Evolutionary conservation across 2,888 invertebrate species (phyloP), one percentile per base, ranked within the genome.

Genomic region (Cheiracanthium punctorium): DNA sequence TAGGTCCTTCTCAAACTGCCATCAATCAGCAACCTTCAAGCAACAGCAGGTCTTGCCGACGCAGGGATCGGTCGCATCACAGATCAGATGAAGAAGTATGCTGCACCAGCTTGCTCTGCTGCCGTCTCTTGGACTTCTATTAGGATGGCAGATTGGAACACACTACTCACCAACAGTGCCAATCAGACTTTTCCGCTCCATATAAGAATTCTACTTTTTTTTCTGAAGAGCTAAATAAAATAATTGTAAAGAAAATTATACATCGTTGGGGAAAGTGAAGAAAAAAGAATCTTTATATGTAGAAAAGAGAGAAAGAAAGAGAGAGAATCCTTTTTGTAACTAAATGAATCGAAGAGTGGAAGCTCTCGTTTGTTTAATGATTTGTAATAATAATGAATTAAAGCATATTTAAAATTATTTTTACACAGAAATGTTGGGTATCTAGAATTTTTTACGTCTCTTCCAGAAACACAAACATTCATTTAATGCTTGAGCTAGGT

Each of bases 51-150:
- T 65, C 77, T 12, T 72, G 52, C 24, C 20, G 82, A 17, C 29
- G 88, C 10, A 72, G 77, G 0, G 82, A 81, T 29, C 30, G 88
- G 30, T 37, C 73, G 14, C 64, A 80, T 5, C 82, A 81, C 73
- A 86, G 80, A 32, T 87, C 88, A 12, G 88, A 88, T n/a, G 88
- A 88, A 33, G 88, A 88, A 37, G 86, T 88, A 28, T 82, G 88
- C 65, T 88, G 88, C 41, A 88, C 88, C 17, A 81, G 88, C 37
- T 58, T 88, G 8, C 82, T 88, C n/a, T 88, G 88, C 30, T 88
- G 88, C 48, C 73, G 87, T 20, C 65, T 88, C 7, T 67, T 88
- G 48, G 87, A 88, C 64, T 88, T 88, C 64, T 88, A 88, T 43
- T 88, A 48, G 29, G 33, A 67, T n/a, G 33, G n/a, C 32, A 30